Percentiles rank a stretch among this genome's conserved stretches.
phyloP scores from a whole-genome alignment of 1,140 invertebrate genomes.

The Oreohelix idahoensis region DNA sequence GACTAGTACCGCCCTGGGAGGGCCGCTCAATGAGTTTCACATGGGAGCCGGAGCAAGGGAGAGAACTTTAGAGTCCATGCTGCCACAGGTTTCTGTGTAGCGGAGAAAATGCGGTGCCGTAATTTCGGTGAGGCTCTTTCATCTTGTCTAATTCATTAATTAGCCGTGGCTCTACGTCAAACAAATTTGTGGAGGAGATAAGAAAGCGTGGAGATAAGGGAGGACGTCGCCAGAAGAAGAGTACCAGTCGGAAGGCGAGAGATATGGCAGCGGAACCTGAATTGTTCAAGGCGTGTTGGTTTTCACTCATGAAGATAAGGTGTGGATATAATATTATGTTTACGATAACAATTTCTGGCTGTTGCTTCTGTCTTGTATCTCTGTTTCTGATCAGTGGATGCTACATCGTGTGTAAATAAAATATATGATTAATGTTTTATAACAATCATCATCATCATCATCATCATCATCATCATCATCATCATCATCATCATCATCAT shows the following conservation, averaged over 20 bases:
- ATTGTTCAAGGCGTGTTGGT: too few relatives aligned
- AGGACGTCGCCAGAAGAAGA: not conserved
- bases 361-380: too few relatives aligned
- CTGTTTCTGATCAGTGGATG: too few relatives aligned
- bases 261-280: not conserved
- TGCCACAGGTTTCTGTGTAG: not conserved
- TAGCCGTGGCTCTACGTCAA: not conserved
- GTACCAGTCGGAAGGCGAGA: not conserved
- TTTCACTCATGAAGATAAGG: too few relatives aligned
- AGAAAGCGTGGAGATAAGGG: not conserved
- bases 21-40: slow-evolving; percentile 9
- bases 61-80: not conserved
- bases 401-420: too few relatives aligned
- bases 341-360: too few relatives aligned
- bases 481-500: too few relatives aligned
- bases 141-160: slow-evolving; percentile 9
- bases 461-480: too few relatives aligned
- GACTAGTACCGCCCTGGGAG: not conserved
- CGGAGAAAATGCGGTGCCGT: not conserved
- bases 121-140: not conserved
- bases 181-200: not conserved
- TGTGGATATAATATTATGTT: too few relatives aligned
- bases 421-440: too few relatives aligned
- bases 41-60: not conserved
- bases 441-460: too few relatives aligned